Base-by-base conservation (phyloP, 2,888 invertebrate genomes). In the Xestia c-nigrum region DNA sequence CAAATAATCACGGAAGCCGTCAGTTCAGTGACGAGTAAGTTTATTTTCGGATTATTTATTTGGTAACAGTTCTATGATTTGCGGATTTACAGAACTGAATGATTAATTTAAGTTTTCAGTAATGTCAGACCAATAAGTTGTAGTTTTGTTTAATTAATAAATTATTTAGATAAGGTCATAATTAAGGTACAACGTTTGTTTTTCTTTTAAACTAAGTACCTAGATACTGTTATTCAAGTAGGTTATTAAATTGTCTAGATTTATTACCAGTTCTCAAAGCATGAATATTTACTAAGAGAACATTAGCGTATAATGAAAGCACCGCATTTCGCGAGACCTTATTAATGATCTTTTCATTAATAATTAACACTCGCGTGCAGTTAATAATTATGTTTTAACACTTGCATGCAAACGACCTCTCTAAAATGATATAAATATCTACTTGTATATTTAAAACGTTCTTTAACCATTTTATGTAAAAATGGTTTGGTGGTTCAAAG, bases 291-390 rank as follows among this genome's bases (percentile, higher is more conserved):
- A 59, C 0, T 46, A 38, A 14, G 50, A 52, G 66, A 71, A 55
- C 64, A 68, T 77, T 55, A 73, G n/a, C 59, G 5, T 59, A 64
- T 52, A 64, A 74, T 81, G 43, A 55, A 82, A 78, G 59, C 43
- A 52, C 40, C 63, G 24, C 47, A 64, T 63, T 78, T 80, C 12
- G 64, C 65, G 38, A 78, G 74, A 73, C 65, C 59, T 69, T 61
- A 86, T 80, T 78, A 86, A 80, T 86, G 67, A 78, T 78, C 65
- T 74, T 84, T 78, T 80, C 74, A 80, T 86, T 81, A 76, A 80
- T 86, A 80, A 86, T 86, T 86, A 84, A 80, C 73, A 74, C 64
- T 86, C 59, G 84, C 86, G 86, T 86, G 86, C 69, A 46, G 50
- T 21, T 80, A 59, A 80, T 81, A 80, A 80, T 85, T 74, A 78